Conservation (phyloP, 2,113 vertebrate species). For the Corythaeola cristata region DNA sequence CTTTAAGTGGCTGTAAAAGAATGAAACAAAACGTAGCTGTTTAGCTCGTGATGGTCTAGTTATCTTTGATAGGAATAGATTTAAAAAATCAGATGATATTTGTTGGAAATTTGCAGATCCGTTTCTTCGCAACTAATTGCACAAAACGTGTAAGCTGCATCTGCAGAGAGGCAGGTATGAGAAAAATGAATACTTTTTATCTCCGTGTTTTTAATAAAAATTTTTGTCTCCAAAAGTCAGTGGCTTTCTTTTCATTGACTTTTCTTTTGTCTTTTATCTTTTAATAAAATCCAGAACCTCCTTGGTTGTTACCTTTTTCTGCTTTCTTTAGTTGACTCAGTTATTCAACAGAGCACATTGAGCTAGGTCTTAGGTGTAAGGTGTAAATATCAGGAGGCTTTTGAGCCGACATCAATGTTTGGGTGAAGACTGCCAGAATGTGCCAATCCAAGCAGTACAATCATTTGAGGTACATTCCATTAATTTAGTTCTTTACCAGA, state of each 20-base stretch:
- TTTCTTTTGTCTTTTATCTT: not conserved
- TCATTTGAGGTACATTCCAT: slow-evolving; percentile 9
- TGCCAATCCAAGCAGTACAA: not conserved
- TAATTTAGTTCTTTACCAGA: slow-evolving; percentile 39
- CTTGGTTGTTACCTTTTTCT: not conserved
- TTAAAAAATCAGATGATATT: slow-evolving; percentile 38
- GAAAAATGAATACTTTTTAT: not conserved
- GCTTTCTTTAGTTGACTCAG: not conserved
- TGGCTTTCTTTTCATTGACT: not conserved
- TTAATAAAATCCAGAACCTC: not conserved
- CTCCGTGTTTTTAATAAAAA: not conserved
- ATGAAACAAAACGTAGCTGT: not conserved
- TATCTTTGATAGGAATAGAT: slow-evolving; percentile 23
- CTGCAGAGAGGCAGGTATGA: slow-evolving; percentile 8
- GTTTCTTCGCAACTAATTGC: slow-evolving; percentile 39
- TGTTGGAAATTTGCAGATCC: slow-evolving; percentile 28
- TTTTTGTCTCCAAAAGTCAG: not conserved
- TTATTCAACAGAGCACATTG: not conserved
- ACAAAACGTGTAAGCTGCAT: slow-evolving; percentile 12
- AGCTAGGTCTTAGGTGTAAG: slow-evolving; percentile 14
- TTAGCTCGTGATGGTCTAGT: slow-evolving; percentile 18
- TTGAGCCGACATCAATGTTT: slow-evolving; percentile 14
- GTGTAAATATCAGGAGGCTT: slow-evolving; percentile 11
- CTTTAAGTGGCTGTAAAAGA: slow-evolving; percentile 22
- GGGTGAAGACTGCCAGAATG: not conserved